Conservation (phyloP, 2,797 vertebrate species). For the Astyanax mexicanus region DNA sequence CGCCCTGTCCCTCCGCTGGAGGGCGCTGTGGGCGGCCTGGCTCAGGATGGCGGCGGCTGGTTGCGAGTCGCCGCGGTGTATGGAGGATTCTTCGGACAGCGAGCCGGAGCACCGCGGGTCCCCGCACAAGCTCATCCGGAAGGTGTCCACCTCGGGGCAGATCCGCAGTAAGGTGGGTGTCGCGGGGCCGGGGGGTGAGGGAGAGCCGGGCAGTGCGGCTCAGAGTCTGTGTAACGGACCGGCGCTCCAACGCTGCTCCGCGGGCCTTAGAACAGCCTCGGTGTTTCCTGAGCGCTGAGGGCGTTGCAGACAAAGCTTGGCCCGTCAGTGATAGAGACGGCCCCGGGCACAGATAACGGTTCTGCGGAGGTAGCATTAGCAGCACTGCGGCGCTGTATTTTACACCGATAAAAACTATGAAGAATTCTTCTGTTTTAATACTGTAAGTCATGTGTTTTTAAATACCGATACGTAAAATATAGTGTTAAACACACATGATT, state of each 20-base stretch:
- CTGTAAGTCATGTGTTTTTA: background rate
- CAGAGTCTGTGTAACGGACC: background rate
- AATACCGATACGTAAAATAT: too few species aligned
- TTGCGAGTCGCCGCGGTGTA: conserved; percentile 75
- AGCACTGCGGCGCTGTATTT: background rate
- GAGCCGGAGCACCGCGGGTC: conserved; percentile 92
- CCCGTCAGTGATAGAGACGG: background rate
- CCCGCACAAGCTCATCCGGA: conserved; percentile 93
- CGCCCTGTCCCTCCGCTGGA: too few species aligned
- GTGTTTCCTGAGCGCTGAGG: conserved; percentile 24
- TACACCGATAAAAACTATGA: too few species aligned
- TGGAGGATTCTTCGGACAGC: conserved; percentile 94
- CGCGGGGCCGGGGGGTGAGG: background rate
- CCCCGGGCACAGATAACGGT: conserved; percentile 24
- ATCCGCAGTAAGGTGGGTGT: conserved; percentile 90
- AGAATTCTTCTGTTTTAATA: too few species aligned
- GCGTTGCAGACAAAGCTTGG: background rate
- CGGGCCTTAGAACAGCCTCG: conserved; percentile 30
- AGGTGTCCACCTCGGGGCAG: conserved; percentile 96
- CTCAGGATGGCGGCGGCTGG: conserved; percentile 80
- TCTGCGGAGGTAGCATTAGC: background rate
- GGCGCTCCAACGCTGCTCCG: background rate
- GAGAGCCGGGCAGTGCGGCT: background rate
- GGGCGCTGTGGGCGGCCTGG: conserved; percentile 8
- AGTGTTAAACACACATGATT: too few species aligned